Percentiles rank a stretch among this genome's conserved stretches.
Conservation (phyloP, 2,888 invertebrate species). For the Euplagia quadripunctaria region DNA sequence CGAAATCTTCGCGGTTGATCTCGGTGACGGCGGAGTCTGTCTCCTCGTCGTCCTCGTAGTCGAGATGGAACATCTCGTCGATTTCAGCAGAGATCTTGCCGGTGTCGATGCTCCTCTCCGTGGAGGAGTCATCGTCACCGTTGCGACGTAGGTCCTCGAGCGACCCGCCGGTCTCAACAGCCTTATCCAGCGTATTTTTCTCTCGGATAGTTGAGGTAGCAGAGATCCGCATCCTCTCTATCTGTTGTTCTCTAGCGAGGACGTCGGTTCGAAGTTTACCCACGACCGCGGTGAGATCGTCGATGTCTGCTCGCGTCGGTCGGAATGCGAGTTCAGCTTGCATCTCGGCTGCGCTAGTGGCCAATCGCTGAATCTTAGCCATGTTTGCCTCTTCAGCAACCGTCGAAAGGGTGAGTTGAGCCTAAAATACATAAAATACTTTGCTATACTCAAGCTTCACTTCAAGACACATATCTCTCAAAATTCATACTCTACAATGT, state of each 20-base stretch:
- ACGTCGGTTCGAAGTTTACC: slow-evolving; percentile 69
- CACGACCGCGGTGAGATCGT: slow-evolving; percentile 84
- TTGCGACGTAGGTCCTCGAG: slow-evolving; percentile 57
- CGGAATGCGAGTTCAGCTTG: slow-evolving; percentile 88
- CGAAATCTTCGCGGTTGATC: slow-evolving; percentile 62
- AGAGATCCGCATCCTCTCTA: slow-evolving; percentile 57
- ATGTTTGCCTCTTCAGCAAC: slow-evolving; percentile 87
- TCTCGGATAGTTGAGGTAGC: slow-evolving; percentile 45
- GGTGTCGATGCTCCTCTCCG: slow-evolving; percentile 63
- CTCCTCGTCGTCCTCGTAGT: slow-evolving; percentile 80
- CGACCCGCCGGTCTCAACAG: slow-evolving; percentile 56
- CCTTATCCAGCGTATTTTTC: slow-evolving; percentile 49
- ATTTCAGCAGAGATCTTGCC: slow-evolving; percentile 79
- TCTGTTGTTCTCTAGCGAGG: slow-evolving; percentile 56
- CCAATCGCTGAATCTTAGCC: slow-evolving; percentile 87
- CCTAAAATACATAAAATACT: slow-evolving; percentile 57
- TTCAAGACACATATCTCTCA: background rate
- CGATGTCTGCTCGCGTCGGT: slow-evolving; percentile 86
- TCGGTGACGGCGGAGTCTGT: slow-evolving; percentile 78
- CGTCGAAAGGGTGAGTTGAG: slow-evolving; percentile 76
- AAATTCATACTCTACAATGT: background rate
- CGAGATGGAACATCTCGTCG: slow-evolving; percentile 83
- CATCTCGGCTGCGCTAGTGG: slow-evolving; percentile 82
- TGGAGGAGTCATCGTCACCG: slow-evolving; percentile 38
- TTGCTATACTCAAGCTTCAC: background rate